phyloP scores from a whole-genome alignment of 1,140 invertebrate species.

The Alviniconcha marisindica region DNA sequence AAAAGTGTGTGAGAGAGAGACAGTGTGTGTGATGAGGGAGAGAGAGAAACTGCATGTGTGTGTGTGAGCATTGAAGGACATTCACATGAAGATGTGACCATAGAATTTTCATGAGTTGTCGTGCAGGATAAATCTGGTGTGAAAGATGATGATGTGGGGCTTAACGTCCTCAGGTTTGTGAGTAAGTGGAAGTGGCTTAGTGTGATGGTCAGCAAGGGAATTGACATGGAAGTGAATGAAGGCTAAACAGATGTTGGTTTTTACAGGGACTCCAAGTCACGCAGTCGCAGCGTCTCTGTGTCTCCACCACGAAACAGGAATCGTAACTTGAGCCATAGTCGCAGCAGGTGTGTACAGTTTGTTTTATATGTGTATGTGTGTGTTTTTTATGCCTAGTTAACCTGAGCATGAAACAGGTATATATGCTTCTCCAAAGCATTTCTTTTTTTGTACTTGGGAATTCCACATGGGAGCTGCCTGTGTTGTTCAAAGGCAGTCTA shows the following conservation, averaged over 20 bases:
- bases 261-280: conserved; percentile 3
- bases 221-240: neutral
- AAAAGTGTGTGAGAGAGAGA: too few relatives aligned
- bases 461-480: neutral
- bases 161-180: too few relatives aligned
- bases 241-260: neutral
- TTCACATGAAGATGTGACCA: too few relatives aligned
- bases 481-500: too few relatives aligned
- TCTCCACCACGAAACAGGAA: conserved; percentile 1
- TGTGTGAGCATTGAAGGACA: too few relatives aligned
- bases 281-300: conserved; percentile 16
- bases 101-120: neutral
- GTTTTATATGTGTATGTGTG: neutral
- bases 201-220: neutral
- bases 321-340: neutral
- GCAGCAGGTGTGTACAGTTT: neutral
- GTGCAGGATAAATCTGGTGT: neutral
- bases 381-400: neutral
- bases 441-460: neutral
- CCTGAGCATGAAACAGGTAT: neutral
- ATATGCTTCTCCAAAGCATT: neutral
- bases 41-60: too few relatives aligned
- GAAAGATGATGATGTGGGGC: too few relatives aligned
- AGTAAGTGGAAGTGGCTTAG: neutral
- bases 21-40: too few relatives aligned